Base-by-base conservation (phyloP, 2,888 invertebrate species). In the Caenorhabditis uteleia region DNA sequence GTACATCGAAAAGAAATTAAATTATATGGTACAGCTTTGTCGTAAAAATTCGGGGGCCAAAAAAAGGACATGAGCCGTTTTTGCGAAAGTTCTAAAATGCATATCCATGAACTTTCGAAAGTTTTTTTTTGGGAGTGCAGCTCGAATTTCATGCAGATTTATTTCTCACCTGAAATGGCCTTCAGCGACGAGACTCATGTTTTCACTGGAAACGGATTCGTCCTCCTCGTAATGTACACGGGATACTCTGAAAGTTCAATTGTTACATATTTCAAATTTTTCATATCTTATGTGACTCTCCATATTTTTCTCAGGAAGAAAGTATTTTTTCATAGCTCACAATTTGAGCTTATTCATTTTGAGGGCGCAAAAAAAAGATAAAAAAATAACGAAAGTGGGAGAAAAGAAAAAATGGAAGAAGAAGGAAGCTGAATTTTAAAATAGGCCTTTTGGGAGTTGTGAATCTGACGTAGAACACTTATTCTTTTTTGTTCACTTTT, bases 151-250 rank as follows among this genome's bases (percentile, higher is more conserved):
- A 1, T 12, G 18, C 25, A 20, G 5, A 33, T 45, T 6, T 21
- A n/a, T n/a, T n/a, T n/a, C 27, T 38, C 25, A 59, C 65, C 65
- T 51, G 53, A 66, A 66, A 56, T 66, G 66, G 44, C 66, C 66
- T 59, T 66, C 66, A 2, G 66, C 66, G 4, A 66, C 66, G 42
- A 66, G 43, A 48, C 59, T 59, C 66, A 66, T 66, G 48, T 53
- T 53, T 34, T 40, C 47, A 6, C 49, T 50, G 10, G 49, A 40
- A 29, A 29, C 20, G 12, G 54, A 39, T 51, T 61, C 55, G 49
- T 61, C 61, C 40, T 64, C 64, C 45, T 65, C 58, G 58, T 58
- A 65, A 42, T 51, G 47, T 21, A 38, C 58, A 50, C 64, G 58
- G 31, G 64, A 65, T 43, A 65, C 64, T 58, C 64, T 65, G 55